Evolutionary conservation across 2,113 vertebrate genomes (phyloP).

Genomic region (Hemicordylus capensis): DNA sequence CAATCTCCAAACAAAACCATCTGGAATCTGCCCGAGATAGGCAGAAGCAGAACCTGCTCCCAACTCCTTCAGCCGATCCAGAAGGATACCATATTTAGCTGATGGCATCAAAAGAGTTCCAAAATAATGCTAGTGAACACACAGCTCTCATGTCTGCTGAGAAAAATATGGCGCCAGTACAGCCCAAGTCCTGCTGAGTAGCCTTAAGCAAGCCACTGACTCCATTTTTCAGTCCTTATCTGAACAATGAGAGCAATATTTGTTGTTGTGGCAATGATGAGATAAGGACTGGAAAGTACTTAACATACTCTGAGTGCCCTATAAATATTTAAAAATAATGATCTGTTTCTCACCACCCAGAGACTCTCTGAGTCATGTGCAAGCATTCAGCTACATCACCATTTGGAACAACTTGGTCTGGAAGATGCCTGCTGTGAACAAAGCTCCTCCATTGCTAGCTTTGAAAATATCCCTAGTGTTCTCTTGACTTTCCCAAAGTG

Average conservation of each 20-base stretch:
- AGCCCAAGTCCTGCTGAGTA: neutral
- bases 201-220: slow-evolving; percentile 6
- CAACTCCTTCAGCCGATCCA: too few species aligned
- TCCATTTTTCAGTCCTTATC: slow-evolving; percentile 11
- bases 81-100: too few species aligned
- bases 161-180: neutral
- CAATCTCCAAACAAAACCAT: too few species aligned
- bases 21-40: too few species aligned
- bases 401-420: neutral
- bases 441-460: neutral
- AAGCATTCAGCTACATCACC: neutral
- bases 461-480: too few species aligned
- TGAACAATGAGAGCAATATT: slow-evolving; percentile 21
- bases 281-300: slow-evolving; percentile 21
- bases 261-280: slow-evolving; percentile 1
- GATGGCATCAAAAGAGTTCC: too few species aligned
- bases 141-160: neutral
- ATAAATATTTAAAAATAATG: slow-evolving; percentile 25
- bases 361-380: slow-evolving; percentile 1
- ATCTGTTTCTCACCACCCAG: slow-evolving; percentile 7
- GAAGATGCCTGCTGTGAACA: neutral
- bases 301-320: neutral
- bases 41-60: too few species aligned
- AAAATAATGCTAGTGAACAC: neutral
- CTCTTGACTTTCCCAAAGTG: neutral